phyloP scores from a whole-genome alignment of 2,888 invertebrate genomes.

The Chalcosyrphus nemorum region DNA sequence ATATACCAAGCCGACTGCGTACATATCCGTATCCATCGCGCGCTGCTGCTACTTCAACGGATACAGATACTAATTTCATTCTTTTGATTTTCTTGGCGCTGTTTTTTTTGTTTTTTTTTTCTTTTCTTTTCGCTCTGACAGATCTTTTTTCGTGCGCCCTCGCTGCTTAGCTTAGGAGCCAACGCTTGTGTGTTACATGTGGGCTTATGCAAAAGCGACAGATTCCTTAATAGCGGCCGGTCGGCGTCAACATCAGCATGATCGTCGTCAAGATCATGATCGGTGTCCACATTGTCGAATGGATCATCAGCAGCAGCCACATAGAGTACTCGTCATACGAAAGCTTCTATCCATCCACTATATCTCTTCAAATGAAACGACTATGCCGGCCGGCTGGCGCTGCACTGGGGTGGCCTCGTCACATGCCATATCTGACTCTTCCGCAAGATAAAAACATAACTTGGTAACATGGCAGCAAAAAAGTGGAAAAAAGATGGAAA shows the following conservation, averaged over 20 bases:
- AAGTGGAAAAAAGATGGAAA: conserved; percentile 46
- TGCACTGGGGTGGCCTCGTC: conserved; percentile 67
- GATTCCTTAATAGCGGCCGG: conserved; percentile 59
- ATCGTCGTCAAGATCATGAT: conserved; percentile 68
- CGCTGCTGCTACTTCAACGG: conserved; percentile 61
- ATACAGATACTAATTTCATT: conserved; percentile 68
- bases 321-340: conserved; percentile 41
- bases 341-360: conserved; percentile 60
- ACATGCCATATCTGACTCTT: conserved; percentile 71
- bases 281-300: conserved; percentile 27
- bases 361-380: conserved; percentile 47
- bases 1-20: conserved; percentile 63
- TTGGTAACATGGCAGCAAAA: conserved; percentile 44
- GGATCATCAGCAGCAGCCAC: conserved; percentile 24
- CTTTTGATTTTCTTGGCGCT: conserved; percentile 42
- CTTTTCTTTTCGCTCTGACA: neutral
- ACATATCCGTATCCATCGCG: conserved; percentile 53
- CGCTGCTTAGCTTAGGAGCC: conserved; percentile 9
- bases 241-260: conserved; percentile 62
- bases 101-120: conserved; percentile 3
- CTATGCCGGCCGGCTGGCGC: conserved; percentile 41
- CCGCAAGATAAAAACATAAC: conserved; percentile 71
- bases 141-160: conserved; percentile 24
- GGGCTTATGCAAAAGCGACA: conserved; percentile 68
- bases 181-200: conserved; percentile 9